Conservation (phyloP, 2,888 invertebrate genomes). For the Xanthorhoe spadicearia region DNA sequence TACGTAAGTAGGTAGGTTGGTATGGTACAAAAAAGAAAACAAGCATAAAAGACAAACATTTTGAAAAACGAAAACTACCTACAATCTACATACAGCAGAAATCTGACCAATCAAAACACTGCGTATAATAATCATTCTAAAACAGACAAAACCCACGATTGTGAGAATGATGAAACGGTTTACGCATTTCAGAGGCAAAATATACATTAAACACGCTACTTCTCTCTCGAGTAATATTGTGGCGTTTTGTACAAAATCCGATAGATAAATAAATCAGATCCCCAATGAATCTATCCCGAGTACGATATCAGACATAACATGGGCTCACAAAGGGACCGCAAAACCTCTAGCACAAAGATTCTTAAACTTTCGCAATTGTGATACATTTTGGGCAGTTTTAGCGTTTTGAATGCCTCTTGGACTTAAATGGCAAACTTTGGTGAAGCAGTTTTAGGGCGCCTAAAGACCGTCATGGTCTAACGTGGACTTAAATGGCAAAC, state of each 20-base stretch:
- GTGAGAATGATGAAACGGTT: not conserved
- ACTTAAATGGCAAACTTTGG: not conserved
- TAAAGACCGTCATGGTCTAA: too few relatives aligned
- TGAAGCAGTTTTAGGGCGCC: too few relatives aligned
- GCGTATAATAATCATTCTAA: too few relatives aligned
- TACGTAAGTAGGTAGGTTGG: too few relatives aligned
- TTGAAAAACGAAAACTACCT: too few relatives aligned
- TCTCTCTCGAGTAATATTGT: not conserved
- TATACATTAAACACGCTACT: not conserved
- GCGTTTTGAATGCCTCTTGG: not conserved
- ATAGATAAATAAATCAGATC: slow-evolving; percentile 30
- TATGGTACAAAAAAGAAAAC: too few relatives aligned
- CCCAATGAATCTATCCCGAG: slow-evolving; percentile 32
- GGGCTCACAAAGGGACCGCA: slow-evolving; percentile 25
- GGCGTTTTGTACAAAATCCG: slow-evolving; percentile 23
- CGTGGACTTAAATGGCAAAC: too few relatives aligned
- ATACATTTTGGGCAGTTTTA: not conserved
- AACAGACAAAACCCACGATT: not conserved
- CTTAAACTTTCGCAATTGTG: slow-evolving; percentile 15
- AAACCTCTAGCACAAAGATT: slow-evolving; percentile 23
- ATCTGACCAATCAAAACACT: too few relatives aligned
- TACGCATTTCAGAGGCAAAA: not conserved
- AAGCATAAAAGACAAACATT: too few relatives aligned
- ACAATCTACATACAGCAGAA: too few relatives aligned
- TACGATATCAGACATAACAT: slow-evolving; percentile 33